Evolutionary conservation across 2,888 invertebrate species (phyloP).

Genomic region (Smittia sp.): DNA sequence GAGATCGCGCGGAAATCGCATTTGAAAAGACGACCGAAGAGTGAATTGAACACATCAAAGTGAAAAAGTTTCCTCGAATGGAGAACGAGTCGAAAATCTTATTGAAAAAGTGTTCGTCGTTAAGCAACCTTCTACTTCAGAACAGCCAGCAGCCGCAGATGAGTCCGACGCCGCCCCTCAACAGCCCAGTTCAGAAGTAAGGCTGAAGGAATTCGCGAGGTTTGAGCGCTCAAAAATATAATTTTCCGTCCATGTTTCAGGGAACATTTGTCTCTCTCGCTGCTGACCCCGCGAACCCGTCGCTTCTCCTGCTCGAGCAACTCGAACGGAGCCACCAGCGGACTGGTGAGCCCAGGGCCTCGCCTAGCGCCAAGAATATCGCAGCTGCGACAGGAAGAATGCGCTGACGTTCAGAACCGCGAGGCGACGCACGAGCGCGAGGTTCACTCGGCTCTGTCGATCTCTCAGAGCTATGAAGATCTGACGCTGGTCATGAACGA

Average conservation of each 20-base stretch:
- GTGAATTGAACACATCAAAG: not conserved
- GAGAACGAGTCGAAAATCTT: slow-evolving; percentile 10
- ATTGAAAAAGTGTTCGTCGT: slow-evolving; percentile 35
- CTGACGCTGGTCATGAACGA: slow-evolving; percentile 67
- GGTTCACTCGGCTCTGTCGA: slow-evolving; percentile 86
- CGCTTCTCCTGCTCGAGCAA: slow-evolving; percentile 37
- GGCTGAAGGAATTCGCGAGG: not conserved
- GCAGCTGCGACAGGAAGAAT: slow-evolving; percentile 85
- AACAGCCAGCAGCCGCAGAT: slow-evolving; percentile 10
- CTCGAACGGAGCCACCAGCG: slow-evolving; percentile 14
- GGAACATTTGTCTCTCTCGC: slow-evolving; percentile 29
- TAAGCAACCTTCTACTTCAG: slow-evolving; percentile 16
- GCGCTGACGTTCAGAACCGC: slow-evolving; percentile 76
- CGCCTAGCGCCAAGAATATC: slow-evolving; percentile 79
- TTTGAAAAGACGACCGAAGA: not conserved
- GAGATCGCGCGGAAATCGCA: not conserved
- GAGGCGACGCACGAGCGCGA: slow-evolving; percentile 91
- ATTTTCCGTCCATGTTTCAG: slow-evolving; percentile 21
- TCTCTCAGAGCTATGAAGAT: slow-evolving; percentile 94
- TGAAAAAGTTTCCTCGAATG: not conserved
- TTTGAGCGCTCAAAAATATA: not conserved
- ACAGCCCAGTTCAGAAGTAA: slow-evolving; percentile 23
- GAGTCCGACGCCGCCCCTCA: not conserved
- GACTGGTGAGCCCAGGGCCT: slow-evolving; percentile 49
- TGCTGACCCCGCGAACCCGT: slow-evolving; percentile 28